phyloP scores from a whole-genome alignment of 1,140 invertebrate species.

The Oscheius sp. region DNA sequence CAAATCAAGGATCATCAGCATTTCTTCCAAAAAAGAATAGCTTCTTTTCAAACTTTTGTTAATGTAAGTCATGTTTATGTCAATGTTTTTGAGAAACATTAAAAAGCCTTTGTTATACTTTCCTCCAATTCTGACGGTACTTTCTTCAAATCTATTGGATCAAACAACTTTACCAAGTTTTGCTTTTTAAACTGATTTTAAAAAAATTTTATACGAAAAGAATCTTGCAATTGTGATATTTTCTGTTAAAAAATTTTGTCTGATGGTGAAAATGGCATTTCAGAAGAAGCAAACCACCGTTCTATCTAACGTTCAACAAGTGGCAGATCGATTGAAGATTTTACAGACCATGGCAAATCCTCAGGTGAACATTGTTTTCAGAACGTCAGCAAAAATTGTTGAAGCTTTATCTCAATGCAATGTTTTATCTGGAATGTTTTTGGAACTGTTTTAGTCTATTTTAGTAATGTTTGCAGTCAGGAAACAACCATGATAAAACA shows the following conservation, averaged over 20 bases:
- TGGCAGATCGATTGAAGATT: conserved; percentile 11
- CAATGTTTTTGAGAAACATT: background rate
- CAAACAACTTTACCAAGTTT: too few species aligned
- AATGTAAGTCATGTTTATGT: background rate
- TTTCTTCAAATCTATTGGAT: too few species aligned
- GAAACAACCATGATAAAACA: too few species aligned
- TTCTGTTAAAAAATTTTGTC: background rate
- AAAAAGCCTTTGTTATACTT: background rate
- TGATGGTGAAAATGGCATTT: background rate
- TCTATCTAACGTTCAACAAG: conserved; percentile 18
- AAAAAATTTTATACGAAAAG: too few species aligned
- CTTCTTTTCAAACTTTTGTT: conserved; percentile 21
- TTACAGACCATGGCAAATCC: conserved; percentile 27
- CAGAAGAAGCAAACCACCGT: conserved; percentile 25
- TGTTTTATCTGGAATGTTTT: too few species aligned
- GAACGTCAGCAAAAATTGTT: too few species aligned
- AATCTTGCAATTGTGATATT: too few species aligned
- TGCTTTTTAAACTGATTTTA: too few species aligned
- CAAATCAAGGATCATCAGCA: conserved; percentile 26
- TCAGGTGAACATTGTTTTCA: background rate
- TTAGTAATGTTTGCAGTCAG: too few species aligned
- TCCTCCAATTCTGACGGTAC: background rate
- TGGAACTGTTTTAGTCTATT: too few species aligned
- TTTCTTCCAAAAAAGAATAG: conserved; percentile 26
- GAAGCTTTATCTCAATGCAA: too few species aligned